Evolutionary conservation across 2,113 vertebrate species (phyloP), one percentile per base, ranked within the genome.

Genomic region (Heteronetta atricapilla): DNA sequence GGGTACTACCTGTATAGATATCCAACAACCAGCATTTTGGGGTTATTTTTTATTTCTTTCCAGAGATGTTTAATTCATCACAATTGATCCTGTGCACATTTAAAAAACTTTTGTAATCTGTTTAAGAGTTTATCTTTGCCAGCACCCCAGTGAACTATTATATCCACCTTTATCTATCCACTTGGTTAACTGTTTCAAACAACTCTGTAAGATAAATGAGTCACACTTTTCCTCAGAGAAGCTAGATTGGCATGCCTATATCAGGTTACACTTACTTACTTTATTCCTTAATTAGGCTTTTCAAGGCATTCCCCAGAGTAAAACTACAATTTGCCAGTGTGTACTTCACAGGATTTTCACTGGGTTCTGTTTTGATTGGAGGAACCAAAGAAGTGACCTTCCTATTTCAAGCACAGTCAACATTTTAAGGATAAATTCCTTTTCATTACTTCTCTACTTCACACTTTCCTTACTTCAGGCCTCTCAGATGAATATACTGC

Each of bases 201-300:
- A 85, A 34, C 53, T 72, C 40, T 52, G 9, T 70, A 14, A 76
- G 40, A 44, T 86, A 77, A 94, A 90, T 60, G 76, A 86, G 53
- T 40, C 46, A 74, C 28, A 17, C 6, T 69, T 88, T 56, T 95
- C 48, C 67, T 84, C 58, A 50, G 46, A 87, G 70, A 28, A 89
- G n/a, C 8, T 23, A 48, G 13, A 44, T 52, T 84, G 52, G 33
- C 72, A 82, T 53, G 53, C 89, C 76, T 81, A 29, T 64, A 91
- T 52, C 38, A 70, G n/a, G 73, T 85, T 90, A 80, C 53, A 48
- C 29, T 94, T 89, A 82, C 13, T 84, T 75, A 82, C 38, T 23
- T 84, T 87, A 34, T 59, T 93, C 87, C 80, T 96, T 91, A 95
- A 88, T 94, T 95, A 96, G 94, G 69, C 34, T 63, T 85, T 74